Base-by-base conservation (phyloP, 2,888 invertebrate genomes). In the Heteromyza rotundicornis region DNA sequence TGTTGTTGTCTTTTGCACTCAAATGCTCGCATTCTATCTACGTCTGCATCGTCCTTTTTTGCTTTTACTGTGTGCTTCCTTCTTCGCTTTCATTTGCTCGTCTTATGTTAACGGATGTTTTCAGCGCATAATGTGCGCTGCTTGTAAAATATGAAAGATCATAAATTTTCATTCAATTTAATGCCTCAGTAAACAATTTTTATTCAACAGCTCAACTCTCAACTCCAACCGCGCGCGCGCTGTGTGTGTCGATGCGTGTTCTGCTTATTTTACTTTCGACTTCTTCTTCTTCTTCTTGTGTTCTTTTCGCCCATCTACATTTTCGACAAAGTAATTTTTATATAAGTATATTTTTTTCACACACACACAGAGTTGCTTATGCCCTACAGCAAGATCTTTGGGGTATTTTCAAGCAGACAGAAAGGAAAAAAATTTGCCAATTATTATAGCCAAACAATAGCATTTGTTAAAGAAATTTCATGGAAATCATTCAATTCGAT, bases 111-210 rank as follows among this genome's bases (percentile, higher is more conserved):
- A 40, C 40, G 40, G 8, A n/a, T n/a, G 40, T n/a, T 7, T 27
- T 27, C 14, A n/a, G 40, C 72, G 65, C 71, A 70, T 73, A 36
- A 35, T 59, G 58, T 64, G 74, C 71, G 40, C 40, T 40, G 40
- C 8, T 60, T 67, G 67, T 65, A 62, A 78, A 77, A 77, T 78
- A 80, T 79, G 74, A 76, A 77, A 74, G 75, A 76, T 76, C 78
- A 80, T 81, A 81, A 80, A 81, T 82, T 82, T 79, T 74, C 78
- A 80, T 81, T 82, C 82, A 81, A 81, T 81, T 81, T 81, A 82
- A 81, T 81, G 80, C 80, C 78, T 78, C 76, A 79, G 79, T 78
- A 78, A 78, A 80, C 80, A 81, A 78, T 81, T 78, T 80, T 75
- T 75, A 73, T 77, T 65, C 56, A 63, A 50, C 52, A 56, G 49